phyloP scores from a whole-genome alignment of 2,113 vertebrate species.

The Tonatia bakeri region DNA sequence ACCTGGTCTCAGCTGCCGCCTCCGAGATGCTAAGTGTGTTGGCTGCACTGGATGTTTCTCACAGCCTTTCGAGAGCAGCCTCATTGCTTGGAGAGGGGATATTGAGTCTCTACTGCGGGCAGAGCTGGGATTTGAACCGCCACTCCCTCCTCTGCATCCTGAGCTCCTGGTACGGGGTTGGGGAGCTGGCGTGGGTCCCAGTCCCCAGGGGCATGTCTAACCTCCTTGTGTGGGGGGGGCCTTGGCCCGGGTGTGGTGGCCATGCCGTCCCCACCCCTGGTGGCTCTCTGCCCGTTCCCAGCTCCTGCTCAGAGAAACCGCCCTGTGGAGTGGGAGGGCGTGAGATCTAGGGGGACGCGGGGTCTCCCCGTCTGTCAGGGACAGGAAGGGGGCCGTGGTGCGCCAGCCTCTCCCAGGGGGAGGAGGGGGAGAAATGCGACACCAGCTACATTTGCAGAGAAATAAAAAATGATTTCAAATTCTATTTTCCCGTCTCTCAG shows the following conservation, averaged over 20 bases:
- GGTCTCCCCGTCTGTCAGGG: rapidly evolving
- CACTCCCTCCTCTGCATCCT: not conserved
- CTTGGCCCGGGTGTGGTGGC: not conserved
- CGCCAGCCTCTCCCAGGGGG: not conserved
- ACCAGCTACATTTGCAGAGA: conserved; percentile 40
- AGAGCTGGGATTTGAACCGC: not conserved
- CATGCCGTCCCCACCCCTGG: not conserved
- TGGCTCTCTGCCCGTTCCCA: not conserved
- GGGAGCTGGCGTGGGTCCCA: not conserved
- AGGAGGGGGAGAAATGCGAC: not conserved
- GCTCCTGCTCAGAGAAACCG: not conserved
- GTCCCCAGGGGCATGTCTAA: not conserved
- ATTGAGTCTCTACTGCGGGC: not conserved
- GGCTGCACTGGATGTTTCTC: not conserved
- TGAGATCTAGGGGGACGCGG: not conserved
- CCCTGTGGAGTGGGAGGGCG: not conserved
- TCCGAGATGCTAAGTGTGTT: rapidly evolving
- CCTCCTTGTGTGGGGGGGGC: not conserved
- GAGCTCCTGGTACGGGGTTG: not conserved
- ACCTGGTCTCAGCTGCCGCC: rapidly evolving
- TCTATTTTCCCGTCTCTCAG: conserved; percentile 18
- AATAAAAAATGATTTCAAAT: conserved; percentile 62
- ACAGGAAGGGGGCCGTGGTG: not conserved
- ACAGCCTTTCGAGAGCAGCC: not conserved
- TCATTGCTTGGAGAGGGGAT: not conserved